A percentile compares a stretch with the other conserved stretches of the same genome.
phyloP scores from a whole-genome alignment of 2,113 vertebrate species.

The Rhinoderma darwinii region DNA sequence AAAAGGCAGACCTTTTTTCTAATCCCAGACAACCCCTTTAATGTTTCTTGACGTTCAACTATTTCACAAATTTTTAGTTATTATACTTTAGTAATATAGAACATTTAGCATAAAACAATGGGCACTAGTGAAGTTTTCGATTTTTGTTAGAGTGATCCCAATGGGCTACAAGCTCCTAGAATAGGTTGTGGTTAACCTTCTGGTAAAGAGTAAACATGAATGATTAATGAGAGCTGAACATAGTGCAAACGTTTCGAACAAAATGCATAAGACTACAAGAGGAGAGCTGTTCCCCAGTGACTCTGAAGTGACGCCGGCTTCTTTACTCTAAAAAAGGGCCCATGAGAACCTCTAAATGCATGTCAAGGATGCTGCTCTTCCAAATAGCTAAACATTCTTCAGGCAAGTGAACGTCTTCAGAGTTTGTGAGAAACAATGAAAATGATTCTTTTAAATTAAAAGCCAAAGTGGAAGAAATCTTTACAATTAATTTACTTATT shows the following conservation, averaged over 20 bases:
- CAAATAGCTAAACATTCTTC: constrained; percentile 6
- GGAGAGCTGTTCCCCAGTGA: constrained; percentile 2
- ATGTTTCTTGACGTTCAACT: background rate
- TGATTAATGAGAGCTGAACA: constrained; percentile 1
- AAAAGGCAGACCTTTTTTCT: too few relatives aligned
- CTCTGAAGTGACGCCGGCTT: background rate
- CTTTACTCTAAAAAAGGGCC: constrained; percentile 5
- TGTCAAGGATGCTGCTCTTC: constrained; percentile 34
- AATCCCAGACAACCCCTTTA: background rate
- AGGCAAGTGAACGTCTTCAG: constrained; percentile 36
- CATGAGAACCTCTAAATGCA: constrained; percentile 23
- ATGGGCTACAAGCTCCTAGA: background rate
- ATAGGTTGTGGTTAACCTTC: background rate
- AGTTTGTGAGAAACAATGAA: constrained; percentile 19
- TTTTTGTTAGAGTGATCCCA: background rate
- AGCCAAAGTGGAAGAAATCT: background rate
- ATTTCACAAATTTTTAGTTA: background rate
- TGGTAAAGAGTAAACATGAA: background rate
- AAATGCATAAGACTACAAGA: constrained; percentile 2
- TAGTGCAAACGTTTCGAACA: background rate
- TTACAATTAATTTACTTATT: constrained; percentile 40
- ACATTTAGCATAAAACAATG: background rate
- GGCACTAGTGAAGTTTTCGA: background rate
- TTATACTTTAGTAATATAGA: background rate
- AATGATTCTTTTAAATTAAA: constrained; percentile 31